phyloP scores from a whole-genome alignment of 2,113 vertebrate genomes.

The Thymallus thymallus region DNA sequence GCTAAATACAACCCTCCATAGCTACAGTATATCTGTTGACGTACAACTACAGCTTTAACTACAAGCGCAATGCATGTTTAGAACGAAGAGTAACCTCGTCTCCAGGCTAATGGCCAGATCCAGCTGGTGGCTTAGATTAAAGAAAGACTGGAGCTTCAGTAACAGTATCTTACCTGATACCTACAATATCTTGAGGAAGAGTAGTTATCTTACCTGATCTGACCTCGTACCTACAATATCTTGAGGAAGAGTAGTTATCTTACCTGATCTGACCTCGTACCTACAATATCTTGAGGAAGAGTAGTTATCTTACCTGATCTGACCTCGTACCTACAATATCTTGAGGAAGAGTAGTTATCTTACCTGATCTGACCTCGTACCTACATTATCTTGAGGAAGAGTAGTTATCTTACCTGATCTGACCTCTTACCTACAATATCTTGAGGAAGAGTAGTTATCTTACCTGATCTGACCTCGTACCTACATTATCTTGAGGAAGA shows the following conservation, averaged over 20 bases:
- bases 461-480: constrained; percentile 74
- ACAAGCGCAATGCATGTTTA: background rate
- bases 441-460: background rate
- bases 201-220: constrained; percentile 75
- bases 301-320: constrained; percentile 75
- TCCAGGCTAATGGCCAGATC: no score
- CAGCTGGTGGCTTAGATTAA: no score
- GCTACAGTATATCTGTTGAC: no score
- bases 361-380: constrained; percentile 74
- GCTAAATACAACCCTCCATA: no score
- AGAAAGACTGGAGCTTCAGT: no score
- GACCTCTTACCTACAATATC: background rate
- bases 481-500: background rate
- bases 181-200: background rate
- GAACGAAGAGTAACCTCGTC: no score
- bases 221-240: background rate
- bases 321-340: background rate
- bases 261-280: constrained; percentile 74
- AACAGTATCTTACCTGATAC: no score
- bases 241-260: background rate
- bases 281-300: background rate
- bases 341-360: background rate
- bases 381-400: background rate
- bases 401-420: constrained; percentile 75
- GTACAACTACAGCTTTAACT: background rate